Conservation (phyloP, 1,140 invertebrate species). For the Hycleus phaleratus region DNA sequence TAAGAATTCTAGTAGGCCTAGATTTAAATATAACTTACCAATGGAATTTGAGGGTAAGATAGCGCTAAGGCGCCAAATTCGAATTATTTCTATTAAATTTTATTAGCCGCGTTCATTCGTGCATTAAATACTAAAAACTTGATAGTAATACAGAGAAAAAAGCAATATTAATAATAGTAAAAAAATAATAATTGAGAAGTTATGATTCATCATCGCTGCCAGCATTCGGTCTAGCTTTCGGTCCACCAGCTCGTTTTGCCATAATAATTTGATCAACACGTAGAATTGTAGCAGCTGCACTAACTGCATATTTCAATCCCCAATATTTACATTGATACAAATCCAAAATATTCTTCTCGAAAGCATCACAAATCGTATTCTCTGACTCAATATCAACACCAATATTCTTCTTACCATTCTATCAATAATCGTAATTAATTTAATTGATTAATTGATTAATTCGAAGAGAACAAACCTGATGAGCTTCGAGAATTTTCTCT, state of each 20-base stretch:
- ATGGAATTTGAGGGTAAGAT: too few relatives aligned
- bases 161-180: too few relatives aligned
- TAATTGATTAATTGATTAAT: background rate
- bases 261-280: conserved; percentile 99
- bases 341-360: conserved; percentile 74
- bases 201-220: conserved; percentile 62
- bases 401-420: conserved; percentile 69
- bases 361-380: conserved; percentile 61
- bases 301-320: conserved; percentile 91
- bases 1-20: too few relatives aligned
- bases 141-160: too few relatives aligned
- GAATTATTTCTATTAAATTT: background rate
- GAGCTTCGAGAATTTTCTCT: conserved; percentile 86
- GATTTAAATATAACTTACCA: too few relatives aligned
- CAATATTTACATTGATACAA: conserved; percentile 83
- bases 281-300: conserved; percentile 87
- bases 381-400: conserved; percentile 86
- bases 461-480: conserved; percentile 50
- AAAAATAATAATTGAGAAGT: background rate
- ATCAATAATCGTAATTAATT: conserved; percentile 16
- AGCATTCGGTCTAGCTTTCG: conserved; percentile 63
- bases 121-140: too few relatives aligned
- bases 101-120: background rate
- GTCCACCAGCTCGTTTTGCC: conserved; percentile 94
- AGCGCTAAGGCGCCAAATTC: too few relatives aligned